Conservation (phyloP, 2,888 invertebrate genomes). For the Ophonus ardosiacus region DNA sequence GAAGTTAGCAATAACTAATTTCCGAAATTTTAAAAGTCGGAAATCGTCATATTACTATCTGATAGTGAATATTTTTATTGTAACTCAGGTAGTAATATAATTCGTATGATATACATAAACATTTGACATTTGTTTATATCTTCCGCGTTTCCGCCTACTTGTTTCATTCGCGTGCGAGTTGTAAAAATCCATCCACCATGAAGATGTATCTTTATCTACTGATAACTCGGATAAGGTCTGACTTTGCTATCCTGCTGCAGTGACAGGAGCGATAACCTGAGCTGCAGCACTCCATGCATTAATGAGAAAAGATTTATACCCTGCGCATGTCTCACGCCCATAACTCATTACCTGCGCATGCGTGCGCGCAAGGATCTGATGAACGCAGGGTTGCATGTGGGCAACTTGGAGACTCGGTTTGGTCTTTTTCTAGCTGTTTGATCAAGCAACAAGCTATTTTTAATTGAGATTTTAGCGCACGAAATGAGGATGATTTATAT, state of each 20-base stretch:
- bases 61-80: too few relatives aligned
- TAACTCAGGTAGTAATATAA: too few relatives aligned
- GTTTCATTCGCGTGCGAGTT: background rate
- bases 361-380: background rate
- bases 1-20: too few relatives aligned
- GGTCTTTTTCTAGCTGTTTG: slow-evolving; percentile 20
- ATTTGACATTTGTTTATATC: too few relatives aligned
- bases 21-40: too few relatives aligned
- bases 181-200: slow-evolving; percentile 11
- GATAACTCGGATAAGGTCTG: slow-evolving; percentile 13
- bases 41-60: too few relatives aligned
- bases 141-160: background rate
- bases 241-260: slow-evolving; percentile 9
- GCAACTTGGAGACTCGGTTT: background rate
- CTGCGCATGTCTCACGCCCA: slow-evolving; percentile 53
- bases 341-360: slow-evolving; percentile 54
- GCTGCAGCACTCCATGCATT: slow-evolving; percentile 55
- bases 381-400: slow-evolving; percentile 15
- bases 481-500: slow-evolving; percentile 6
- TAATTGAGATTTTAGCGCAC: slow-evolving; percentile 25
- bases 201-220: slow-evolving; percentile 15
- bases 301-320: slow-evolving; percentile 61
- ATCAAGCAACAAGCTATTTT: slow-evolving; percentile 39
- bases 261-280: slow-evolving; percentile 50
- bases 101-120: too few relatives aligned